Evolutionary conservation across 2,888 invertebrate species (phyloP), one percentile per base, ranked within the genome.

Genomic region (Phrixothrix hirtus): DNA sequence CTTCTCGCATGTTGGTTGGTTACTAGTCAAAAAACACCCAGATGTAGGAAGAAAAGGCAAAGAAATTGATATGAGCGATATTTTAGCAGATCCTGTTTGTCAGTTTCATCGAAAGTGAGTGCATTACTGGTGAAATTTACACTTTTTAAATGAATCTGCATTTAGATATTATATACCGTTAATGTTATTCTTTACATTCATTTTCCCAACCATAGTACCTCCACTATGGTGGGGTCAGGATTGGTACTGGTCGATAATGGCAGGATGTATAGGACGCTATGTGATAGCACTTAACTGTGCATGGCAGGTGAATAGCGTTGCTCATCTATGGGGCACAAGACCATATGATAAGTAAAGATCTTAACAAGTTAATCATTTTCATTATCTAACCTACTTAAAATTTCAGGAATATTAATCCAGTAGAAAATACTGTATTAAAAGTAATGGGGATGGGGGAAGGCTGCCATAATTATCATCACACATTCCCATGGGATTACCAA

Each of bases 401-500:
- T 65, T 65, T 35, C 75, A 89, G 92, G 62, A 77, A 79, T 69
- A 46, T 38, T 6, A 29, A 84, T 73, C 93, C 95, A 0, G 77
- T 81, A 0, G 88, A 95, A 75, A 94, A 91, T 70, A 77, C 81
- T 55, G 72, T 78, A 0, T 92, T 95, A 0, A 84, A 92, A 0
- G 66, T 89, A 0, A 66, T 86, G 21, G 83, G 90, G 0, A 79
- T 90, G 78, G 92, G 64, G 88, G 67, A 92, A 89, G 75, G 88
- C 83, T 15, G 90, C 90, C 1, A 95, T 78, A 95, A 95, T 77
- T 95, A 92, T 75, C 95, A 95, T 73, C 95, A 95, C 75, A 88
- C 89, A 0, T 95, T 95, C 75, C 95, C 95, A 0, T 92, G 91
- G 88, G 95, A 95, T 75, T 95, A 95, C 80, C 88, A 90, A 67